Evolutionary conservation across 2,113 vertebrate species (phyloP).

Genomic region (Silurus meridionalis): DNA sequence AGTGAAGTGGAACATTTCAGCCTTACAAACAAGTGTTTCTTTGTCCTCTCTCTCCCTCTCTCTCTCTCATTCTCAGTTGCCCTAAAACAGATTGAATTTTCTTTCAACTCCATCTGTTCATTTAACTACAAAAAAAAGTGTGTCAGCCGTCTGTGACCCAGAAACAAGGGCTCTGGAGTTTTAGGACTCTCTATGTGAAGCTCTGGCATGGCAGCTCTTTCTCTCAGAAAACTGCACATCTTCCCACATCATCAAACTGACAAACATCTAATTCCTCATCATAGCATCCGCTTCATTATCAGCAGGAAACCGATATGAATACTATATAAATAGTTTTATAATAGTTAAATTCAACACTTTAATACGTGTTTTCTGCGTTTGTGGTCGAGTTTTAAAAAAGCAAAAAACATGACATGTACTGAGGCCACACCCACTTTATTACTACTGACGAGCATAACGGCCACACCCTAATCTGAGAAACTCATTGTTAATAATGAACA

Average conservation of each 20-base stretch:
- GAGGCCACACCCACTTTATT: background rate
- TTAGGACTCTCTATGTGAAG: background rate
- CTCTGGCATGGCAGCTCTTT: background rate
- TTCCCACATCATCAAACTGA: background rate
- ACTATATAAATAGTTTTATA: background rate
- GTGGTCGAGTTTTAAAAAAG: too few species aligned
- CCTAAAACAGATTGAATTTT: conserved; percentile 47
- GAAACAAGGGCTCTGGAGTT: background rate
- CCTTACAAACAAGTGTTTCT: conserved; percentile 24
- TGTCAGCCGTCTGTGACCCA: conserved; percentile 7
- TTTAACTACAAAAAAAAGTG: conserved; percentile 19
- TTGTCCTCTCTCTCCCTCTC: background rate
- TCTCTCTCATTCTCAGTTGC: background rate
- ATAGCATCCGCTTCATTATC: background rate
- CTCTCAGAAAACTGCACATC: background rate
- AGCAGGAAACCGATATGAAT: background rate
- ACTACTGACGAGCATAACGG: too few species aligned
- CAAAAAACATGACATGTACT: background rate
- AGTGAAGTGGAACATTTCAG: conserved; percentile 12
- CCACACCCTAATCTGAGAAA: background rate
- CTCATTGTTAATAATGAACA: background rate
- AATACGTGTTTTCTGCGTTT: too few species aligned
- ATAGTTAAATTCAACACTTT: background rate
- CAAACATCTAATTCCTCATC: background rate
- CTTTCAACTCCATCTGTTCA: conserved; percentile 11